Evolutionary conservation across 2,113 vertebrate genomes (phyloP), one percentile per base, ranked within the genome.

Genomic region (Alethe castanea): DNA sequence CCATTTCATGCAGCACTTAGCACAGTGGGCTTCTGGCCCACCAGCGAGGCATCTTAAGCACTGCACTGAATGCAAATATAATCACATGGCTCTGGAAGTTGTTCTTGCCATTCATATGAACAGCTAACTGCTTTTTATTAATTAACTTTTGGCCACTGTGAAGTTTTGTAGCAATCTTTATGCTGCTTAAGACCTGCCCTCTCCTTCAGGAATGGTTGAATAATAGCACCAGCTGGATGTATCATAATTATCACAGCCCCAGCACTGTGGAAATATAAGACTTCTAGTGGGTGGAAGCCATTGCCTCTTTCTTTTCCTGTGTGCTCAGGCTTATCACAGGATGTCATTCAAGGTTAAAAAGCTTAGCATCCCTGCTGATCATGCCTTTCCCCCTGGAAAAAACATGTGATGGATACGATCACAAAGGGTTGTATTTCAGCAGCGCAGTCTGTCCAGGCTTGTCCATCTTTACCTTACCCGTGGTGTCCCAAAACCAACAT

Each of bases 311-410:
- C 92, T 95, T 97, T 83, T 86, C 90, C 96, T 95, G 33, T 94
- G 85, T 88, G 81, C 90, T 67, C 29, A 11, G 64, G 64, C 86
- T 97, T 97, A 94, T 83, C 92, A 86, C 52, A 94, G 94, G 92
- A 95, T 96, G 92, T 95, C 94, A 95, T 97, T 97, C 93, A 97
- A 96, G 95, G 95, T 96, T 96, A 97, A 95, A 95, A 93, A 96
- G 95, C 94, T 96, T 97, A 95, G 85, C 95, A 95, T 97, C 93
- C 93, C 90, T 95, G 90, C 88, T 97, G 95, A 86, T 95, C 96
- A 91, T 96, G 95, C 96, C 94, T 96, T 90, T 93, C 91, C 72
- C 88, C 88, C 76, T 93, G 94, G 92, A 96, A 95, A 96, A 93
- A 90, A 94, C 95, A 96, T 90, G 94, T 96, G 92, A 96, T 95